Base-by-base conservation (phyloP, 2,113 vertebrate species). In the Rhinoderma darwinii region DNA sequence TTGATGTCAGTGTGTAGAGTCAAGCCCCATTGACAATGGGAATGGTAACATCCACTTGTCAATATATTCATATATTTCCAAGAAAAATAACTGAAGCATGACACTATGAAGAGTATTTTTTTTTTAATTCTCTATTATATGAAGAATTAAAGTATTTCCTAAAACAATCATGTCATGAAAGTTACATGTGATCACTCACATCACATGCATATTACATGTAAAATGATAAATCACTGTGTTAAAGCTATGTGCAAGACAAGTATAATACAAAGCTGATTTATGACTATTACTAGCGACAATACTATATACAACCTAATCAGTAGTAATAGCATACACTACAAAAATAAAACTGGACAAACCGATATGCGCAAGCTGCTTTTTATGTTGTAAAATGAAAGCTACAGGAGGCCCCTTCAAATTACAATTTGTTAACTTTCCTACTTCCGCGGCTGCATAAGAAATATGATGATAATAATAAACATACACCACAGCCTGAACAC, bases 401-500 rank as follows among this genome's bases (percentile, higher is more conserved):
- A 27, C 22, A 61, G 12, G 17, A 82, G 76, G 25, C 37, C 27
- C 14, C 51, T 75, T 76, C 83, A 12, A 59, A 76, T 35, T 61
- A 74, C 59, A 84, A 75, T 37, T 30, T 84, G 51, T 76, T 54
- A 76, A 51, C 43, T 51, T 83, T 32, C 44, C 56, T 72, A 25
- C 18, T 37, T 72, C 59, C 56, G 39, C 39, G 75, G 59, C 75
- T 86, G 75, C 84, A 86, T 27, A 76, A 78, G 27, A 41, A 77
- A 43, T 78, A 86, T 51, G 43, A 86, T 66, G 59, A 79, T 41
- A 66, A 86, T 77, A 47, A 68, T 79, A 54, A 86, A 79, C 74
- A 79, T 51, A n/a, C 30, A 68, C 61, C 75, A 86, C 84, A 86
- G 79, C 84, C 84, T 79, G 74, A 79, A 70, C 56, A 86, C 84